Evolutionary conservation across 2,797 vertebrate genomes (phyloP), one percentile per base, ranked within the genome.

Genomic region (Gallinago nigripennis): DNA sequence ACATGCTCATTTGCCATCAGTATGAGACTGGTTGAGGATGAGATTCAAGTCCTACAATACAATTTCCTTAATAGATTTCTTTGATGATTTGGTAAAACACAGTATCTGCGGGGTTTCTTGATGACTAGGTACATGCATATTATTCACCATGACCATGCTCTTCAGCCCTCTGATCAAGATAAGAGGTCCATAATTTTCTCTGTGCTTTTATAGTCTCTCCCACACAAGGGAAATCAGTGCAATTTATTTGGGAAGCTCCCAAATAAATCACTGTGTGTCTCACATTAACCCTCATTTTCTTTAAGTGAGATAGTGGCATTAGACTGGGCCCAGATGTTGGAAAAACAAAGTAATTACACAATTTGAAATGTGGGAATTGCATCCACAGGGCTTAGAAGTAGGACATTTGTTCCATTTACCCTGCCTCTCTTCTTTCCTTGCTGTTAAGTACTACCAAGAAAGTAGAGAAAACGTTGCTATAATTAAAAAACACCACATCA

Each of bases 291-390:
- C 33, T 30, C 4, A 21, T 82, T 86, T 83, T 86, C 54, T 68
- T 17, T 31, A 35, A 23, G 45, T 54, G 80, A 92, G 41, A 46
- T 12, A 57, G 48, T 12, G 25, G 15, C 56, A 31, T 56, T 83
- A 66, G 6, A 75, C 11, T 21, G 31, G 61, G 41, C 18, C 28
- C 54, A 81, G 69, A 54, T 12, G 4, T 8, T 68, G 31, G 45
- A 43, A 94, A 88, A 82, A 60, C 10, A 30, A 82, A 83, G 39
- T 75, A 86, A 91, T 77, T 70, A 48, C 6, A 51, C 27, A 83
- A 45, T 70, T 95, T 90, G 60, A 80, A 86, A 65, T 25, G 28
- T 54, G 45, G 23, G 31, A 81, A 83, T 86, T 0, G 0, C 18
- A 53, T 48, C 9, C 19, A 18, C 1, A 0, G 70, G 20, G 28